Evolutionary conservation across 2,797 vertebrate species (phyloP), one percentile per base, ranked within the genome.

Genomic region (Numenius phaeopus): DNA sequence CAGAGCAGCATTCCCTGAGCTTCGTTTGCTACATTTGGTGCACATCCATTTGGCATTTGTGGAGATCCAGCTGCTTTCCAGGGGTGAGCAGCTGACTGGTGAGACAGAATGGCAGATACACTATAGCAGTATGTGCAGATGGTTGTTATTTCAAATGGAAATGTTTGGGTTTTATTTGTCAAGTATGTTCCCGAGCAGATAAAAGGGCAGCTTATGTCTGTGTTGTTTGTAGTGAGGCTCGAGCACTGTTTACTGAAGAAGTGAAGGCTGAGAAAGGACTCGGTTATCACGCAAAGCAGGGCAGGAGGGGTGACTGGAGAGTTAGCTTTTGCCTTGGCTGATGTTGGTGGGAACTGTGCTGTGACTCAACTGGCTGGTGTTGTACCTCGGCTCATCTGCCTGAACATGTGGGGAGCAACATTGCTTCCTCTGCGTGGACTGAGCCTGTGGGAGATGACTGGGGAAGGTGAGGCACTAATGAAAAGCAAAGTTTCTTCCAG

Each of bases 31-130:
- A 8, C 6, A 1, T 64, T 46, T 94, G 83, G 29, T 87, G 69
- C 39, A 29, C 0, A 0, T 89, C 78, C 78, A 26, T 27, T 70
- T 82, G 87, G 91, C 18, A 3, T 32, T 27, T 18, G 52, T 4
- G 49, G 59, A 73, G 52, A 49, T 66, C 67, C 90, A 96, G 93
- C 89, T 92, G 87, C 29, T 95, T 57, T 80, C 82, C 84, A 91
- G 88, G 37, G 89, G 37, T 5, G 26, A 83, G 37, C 54, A 91
- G 81, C 88, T 75, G 87, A 7, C 42, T 77, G 67, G 24, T 55
- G 75, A 42, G 70, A 12, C 7, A 30, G 77, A 37, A 21, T 15
- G 50, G 78, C 62, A 52, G 66, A 44, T 17, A 39, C 11, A 0
- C 34, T 32, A 19, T 2, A 61, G 75, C 34, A 42, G 39, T 5